These are phyloP conservation scores for Drusus annulatus DNA, from an alignment of 1,140 invertebrate species.

Conservation along the genomic window DNA sequence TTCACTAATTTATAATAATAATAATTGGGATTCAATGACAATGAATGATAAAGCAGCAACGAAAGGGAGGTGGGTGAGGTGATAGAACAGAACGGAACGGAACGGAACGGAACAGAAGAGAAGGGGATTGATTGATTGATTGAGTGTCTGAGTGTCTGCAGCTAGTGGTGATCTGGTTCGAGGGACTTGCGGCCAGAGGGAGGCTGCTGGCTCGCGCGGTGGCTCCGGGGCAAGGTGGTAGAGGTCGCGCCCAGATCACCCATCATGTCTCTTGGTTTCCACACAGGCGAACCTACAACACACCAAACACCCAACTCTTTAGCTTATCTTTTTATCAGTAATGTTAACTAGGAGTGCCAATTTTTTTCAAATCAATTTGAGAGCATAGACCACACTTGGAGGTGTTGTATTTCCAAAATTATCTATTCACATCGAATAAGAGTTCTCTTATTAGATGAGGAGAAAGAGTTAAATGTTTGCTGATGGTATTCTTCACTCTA, in stretches of 20 bases:
- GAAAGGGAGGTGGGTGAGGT: neutral
- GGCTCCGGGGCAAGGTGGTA: constrained; percentile 69
- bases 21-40: too few species aligned
- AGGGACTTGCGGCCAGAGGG: constrained; percentile 71
- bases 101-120: too few species aligned
- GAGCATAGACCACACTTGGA: constrained; percentile 16
- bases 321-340: constrained; percentile 50
- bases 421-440: constrained; percentile 29
- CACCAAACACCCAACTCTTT: constrained; percentile 74
- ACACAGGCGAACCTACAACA: constrained; percentile 90
- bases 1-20: too few species aligned
- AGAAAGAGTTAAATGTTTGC: constrained; percentile 73
- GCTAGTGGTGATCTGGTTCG: constrained; percentile 67
- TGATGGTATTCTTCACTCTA: constrained; percentile 60
- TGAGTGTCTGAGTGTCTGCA: constrained; percentile 26
- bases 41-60: constrained; percentile 33
- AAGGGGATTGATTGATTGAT: neutral
- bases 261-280: constrained; percentile 88
- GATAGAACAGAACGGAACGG: too few species aligned
- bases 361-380: constrained; percentile 34
- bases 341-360: constrained; percentile 25
- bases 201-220: constrained; percentile 65
- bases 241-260: constrained; percentile 63
- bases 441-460: constrained; percentile 21
- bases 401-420: neutral